Evolutionary conservation across 2,888 invertebrate species (phyloP).

Genomic region (Choristoneura rosaceana): DNA sequence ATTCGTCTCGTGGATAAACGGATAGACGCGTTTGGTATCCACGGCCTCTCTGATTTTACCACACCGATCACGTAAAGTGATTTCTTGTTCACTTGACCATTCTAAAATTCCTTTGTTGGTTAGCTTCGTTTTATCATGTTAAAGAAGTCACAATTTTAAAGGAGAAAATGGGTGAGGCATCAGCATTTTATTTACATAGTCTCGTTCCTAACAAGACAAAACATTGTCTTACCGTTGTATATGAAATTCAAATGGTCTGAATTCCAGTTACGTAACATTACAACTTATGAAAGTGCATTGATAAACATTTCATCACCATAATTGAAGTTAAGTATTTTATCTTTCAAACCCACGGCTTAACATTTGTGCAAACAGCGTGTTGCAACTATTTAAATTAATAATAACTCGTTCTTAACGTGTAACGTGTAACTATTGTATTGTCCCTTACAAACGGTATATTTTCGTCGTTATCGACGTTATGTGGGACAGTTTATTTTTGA

Average conservation of each 20-base stretch:
- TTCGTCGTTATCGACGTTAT: conserved; percentile 65
- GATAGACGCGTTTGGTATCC: conserved; percentile 61
- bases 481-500: conserved; percentile 74
- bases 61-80: conserved; percentile 65
- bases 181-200: conserved; percentile 10
- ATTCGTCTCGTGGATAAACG: conserved; percentile 51
- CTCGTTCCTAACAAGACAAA: neutral
- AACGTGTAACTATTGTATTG: conserved; percentile 6
- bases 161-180: conserved; percentile 6
- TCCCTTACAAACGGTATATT: conserved; percentile 50
- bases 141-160: conserved; percentile 24
- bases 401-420: conserved; percentile 12
- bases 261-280: conserved; percentile 17
- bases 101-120: conserved; percentile 65
- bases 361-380: conserved; percentile 37
- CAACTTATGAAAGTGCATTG: conserved; percentile 12
- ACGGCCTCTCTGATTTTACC: conserved; percentile 58
- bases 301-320: conserved; percentile 29
- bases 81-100: conserved; percentile 62
- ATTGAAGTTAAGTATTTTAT: conserved; percentile 33
- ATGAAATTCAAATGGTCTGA: neutral
- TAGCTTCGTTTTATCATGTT: conserved; percentile 52
- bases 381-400: conserved; percentile 21
- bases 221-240: neutral
- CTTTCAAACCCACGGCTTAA: conserved; percentile 19